Percentiles rank a stretch among this genome's conserved stretches.
Conservation (phyloP, 2,113 vertebrate species). For the Prunella himalayana region DNA sequence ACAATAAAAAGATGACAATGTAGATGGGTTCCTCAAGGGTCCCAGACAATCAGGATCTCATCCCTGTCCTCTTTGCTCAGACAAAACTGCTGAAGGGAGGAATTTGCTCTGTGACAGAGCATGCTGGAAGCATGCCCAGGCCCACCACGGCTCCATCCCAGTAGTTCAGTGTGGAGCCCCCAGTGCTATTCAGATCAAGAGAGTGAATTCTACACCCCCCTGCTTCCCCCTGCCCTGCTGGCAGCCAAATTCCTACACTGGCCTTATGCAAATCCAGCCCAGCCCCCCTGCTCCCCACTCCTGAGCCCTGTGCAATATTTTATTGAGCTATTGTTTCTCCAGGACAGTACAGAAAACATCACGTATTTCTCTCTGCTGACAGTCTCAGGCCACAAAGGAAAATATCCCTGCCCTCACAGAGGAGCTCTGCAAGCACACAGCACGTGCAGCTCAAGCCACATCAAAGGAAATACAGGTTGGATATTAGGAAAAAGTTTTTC, state of each 20-base stretch:
- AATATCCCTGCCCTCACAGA: neutral
- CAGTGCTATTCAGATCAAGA: neutral
- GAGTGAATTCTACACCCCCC: constrained; percentile 34
- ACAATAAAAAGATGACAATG: neutral
- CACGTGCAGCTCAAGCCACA: fast-evolving
- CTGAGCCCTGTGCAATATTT: neutral
- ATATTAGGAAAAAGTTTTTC: neutral
- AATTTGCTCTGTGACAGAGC: neutral
- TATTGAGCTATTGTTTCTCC: neutral
- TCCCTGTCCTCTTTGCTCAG: neutral
- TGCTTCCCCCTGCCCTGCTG: neutral
- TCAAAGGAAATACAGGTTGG: neutral
- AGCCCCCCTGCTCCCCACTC: neutral
- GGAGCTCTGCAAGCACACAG: neutral
- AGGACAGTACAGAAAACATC: neutral
- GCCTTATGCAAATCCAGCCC: constrained; percentile 21
- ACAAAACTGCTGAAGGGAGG: neutral
- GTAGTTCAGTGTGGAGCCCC: neutral
- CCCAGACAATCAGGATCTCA: neutral
- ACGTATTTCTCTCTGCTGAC: neutral
- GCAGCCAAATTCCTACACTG: constrained; percentile 29
- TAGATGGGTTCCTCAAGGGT: neutral
- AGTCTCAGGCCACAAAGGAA: neutral
- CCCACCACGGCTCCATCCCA: constrained; percentile 39
- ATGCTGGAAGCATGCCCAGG: constrained; percentile 32